These are phyloP conservation scores for Sebastes kiyomatsui DNA, from an alignment of 2,797 vertebrate species.

Conservation along the genomic window DNA sequence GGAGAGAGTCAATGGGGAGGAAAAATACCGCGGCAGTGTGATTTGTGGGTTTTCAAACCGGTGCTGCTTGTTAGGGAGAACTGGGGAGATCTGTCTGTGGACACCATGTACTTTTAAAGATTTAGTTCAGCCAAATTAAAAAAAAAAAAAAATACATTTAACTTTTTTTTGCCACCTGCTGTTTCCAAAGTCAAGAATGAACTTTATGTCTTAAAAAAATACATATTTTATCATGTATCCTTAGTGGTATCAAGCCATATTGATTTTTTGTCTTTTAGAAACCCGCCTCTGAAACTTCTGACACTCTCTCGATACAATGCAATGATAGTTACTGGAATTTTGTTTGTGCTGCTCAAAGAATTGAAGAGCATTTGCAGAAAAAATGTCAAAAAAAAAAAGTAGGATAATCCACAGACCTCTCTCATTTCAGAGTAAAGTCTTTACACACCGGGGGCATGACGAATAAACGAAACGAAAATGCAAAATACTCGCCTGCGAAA, in stretches of 20 bases:
- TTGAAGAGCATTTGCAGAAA: background rate
- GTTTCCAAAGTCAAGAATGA: background rate
- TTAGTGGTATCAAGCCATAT: background rate
- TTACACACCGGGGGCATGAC: too few species aligned
- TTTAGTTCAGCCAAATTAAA: background rate
- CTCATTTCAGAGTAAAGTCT: background rate
- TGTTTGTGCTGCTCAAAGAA: background rate
- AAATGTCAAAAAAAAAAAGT: background rate
- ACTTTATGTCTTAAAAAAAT: background rate
- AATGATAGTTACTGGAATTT: background rate
- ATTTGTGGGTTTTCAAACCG: slow-evolving; percentile 50
- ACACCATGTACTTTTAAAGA: background rate
- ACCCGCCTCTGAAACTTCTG: background rate
- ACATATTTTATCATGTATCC: background rate
- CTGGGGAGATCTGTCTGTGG: background rate
- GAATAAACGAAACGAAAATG: too few species aligned
- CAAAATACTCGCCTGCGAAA: too few species aligned
- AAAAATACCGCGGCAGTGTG: slow-evolving; percentile 31
- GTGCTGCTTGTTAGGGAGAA: slow-evolving; percentile 12
- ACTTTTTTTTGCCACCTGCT: background rate
- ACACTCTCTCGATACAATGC: background rate
- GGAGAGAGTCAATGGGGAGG: slow-evolving; percentile 34
- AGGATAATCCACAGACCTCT: background rate
- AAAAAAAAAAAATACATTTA: background rate
- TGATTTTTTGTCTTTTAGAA: background rate